Base-by-base conservation (phyloP, 2,113 vertebrate genomes). In the Nyctereutes procyonoides region DNA sequence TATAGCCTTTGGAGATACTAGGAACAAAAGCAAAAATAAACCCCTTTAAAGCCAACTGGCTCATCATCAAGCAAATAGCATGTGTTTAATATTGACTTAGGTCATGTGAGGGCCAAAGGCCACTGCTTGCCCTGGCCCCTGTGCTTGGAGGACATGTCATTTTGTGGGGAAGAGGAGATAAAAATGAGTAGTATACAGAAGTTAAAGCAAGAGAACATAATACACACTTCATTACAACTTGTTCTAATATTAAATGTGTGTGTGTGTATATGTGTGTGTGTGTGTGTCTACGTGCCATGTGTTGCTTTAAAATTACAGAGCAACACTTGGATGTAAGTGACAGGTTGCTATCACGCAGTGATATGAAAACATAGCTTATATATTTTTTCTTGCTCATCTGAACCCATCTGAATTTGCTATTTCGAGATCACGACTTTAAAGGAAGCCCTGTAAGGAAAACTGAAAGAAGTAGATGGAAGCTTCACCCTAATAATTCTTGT, bases 401-500 rank as follows among this genome's bases (percentile, higher is more conserved):
- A 77, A 85, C 73, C 56, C 95, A 97, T 97, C 96, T 97, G 83
- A 92, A 97, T 98, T 96, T 90, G 93, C 93, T 96, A 97, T 95
- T 91, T 80, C 1, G 22, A 96, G 86, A 97, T 95, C 71, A 97
- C 87, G 32, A 93, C 96, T 98, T 98, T 91, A 94, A 98, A 98
- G 95, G 88, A 97, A 97, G 87, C 26, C 9, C 15, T n/a, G 8
- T 80, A 89, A 76, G 62, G 83, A 85, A 98, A 98, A 83, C 87
- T 62, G 74, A 95, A 94, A 97, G 95, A 90, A 88, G 62, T 8
- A 83, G 96, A 93, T 90, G 97, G 96, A 93, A 38, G 79, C 93
- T 96, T 95, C 62, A 63, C 84, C 92, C 91, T 88, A 53, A 94
- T 98, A 43, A 43, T 43, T 43, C 94, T 58, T 95, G 91, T 96